Percentiles rank a stretch among this genome's conserved stretches.
Evolutionary conservation across 1,140 invertebrate species (phyloP).

Genomic region (Rhizoglyphus robini): DNA sequence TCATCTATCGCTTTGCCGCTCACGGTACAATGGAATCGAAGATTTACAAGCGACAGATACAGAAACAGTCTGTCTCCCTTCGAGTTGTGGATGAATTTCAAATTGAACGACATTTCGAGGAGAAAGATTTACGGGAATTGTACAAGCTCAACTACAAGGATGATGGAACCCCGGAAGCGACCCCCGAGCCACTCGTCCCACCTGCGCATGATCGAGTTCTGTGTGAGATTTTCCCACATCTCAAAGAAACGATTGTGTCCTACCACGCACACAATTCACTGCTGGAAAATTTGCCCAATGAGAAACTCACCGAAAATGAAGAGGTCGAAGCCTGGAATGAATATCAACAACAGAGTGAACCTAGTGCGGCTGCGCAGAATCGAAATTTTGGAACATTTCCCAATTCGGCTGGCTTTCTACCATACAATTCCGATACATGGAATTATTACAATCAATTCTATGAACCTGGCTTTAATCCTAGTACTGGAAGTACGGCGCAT

Average conservation of each 20-base stretch:
- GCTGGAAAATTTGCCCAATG: slow-evolving; percentile 85
- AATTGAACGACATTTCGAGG: slow-evolving; percentile 82
- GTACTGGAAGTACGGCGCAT: no score
- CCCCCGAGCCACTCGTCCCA: no score
- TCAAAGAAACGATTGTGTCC: background rate
- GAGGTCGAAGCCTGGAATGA: slow-evolving; percentile 80
- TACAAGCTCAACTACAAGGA: slow-evolving; percentile 30
- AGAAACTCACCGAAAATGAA: slow-evolving; percentile 85
- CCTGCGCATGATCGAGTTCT: background rate
- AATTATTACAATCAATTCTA: no score
- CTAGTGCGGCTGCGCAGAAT: no score
- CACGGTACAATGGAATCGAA: slow-evolving; percentile 94
- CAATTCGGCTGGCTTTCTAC: no score
- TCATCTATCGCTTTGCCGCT: slow-evolving; percentile 88
- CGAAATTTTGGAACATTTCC: no score
- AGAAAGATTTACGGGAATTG: slow-evolving; percentile 85
- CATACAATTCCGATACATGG: no score
- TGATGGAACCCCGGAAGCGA: background rate
- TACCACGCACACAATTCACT: slow-evolving; percentile 95
- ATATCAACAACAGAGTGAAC: no score
- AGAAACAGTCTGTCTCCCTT: slow-evolving; percentile 65
- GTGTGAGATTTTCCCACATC: background rate
- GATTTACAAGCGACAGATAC: slow-evolving; percentile 95
- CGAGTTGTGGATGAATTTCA: slow-evolving; percentile 95
- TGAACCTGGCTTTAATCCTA: no score